phyloP scores from a whole-genome alignment of 2,888 invertebrate species.

The Rosalia funebris region DNA sequence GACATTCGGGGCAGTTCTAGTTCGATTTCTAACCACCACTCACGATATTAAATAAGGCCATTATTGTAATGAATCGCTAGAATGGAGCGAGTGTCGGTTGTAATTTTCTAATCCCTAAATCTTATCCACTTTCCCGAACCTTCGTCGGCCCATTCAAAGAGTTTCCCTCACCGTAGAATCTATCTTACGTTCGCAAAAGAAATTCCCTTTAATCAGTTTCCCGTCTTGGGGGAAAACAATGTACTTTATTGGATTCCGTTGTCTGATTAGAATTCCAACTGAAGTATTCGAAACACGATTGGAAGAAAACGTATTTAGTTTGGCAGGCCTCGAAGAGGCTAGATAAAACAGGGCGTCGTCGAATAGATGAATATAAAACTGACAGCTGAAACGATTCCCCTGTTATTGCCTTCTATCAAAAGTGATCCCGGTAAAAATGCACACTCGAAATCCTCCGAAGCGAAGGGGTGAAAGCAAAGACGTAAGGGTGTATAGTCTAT shows the following conservation, averaged over 20 bases:
- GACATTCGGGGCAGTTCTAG: too few relatives aligned
- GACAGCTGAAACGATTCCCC: too few relatives aligned
- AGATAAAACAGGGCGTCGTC: not conserved
- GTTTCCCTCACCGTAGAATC: not conserved
- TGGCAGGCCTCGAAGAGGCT: not conserved
- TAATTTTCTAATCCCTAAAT: not conserved
- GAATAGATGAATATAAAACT: not conserved
- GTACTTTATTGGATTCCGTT: constrained; percentile 1
- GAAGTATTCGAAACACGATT: constrained; percentile 1
- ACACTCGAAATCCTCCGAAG: too few relatives aligned
- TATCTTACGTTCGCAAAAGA: not conserved
- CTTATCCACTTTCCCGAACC: not conserved
- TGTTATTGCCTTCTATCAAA: too few relatives aligned
- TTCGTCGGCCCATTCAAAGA: not conserved
- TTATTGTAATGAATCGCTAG: not conserved
- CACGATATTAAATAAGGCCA: not conserved
- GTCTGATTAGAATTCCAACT: not conserved
- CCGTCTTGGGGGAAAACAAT: not conserved
- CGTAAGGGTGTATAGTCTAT: too few relatives aligned
- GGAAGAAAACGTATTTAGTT: not conserved
- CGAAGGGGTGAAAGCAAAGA: too few relatives aligned
- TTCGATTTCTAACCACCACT: too few relatives aligned
- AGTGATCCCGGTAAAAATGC: too few relatives aligned
- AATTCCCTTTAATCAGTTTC: not conserved
- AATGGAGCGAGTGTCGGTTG: not conserved